A percentile compares a stretch with the other conserved stretches of the same genome.
Conservation (phyloP, 2,113 vertebrate species). For the Archocentrus centrarchus region DNA sequence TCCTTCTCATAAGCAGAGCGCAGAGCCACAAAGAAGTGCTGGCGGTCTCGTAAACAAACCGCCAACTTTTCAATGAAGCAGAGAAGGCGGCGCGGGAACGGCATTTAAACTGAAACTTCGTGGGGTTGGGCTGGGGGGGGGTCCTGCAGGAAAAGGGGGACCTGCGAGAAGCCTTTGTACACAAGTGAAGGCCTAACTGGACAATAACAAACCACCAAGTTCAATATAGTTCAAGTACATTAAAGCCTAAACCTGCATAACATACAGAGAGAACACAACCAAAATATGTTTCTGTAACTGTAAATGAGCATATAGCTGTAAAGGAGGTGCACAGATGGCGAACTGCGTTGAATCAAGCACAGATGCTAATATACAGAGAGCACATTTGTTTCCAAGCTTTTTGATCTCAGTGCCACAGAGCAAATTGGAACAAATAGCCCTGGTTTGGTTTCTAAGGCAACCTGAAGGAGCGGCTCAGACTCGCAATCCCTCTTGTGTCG, state of each 20-base stretch:
- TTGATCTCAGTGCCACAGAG: conserved; percentile 62
- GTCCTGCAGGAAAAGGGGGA: neutral
- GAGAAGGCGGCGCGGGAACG: conserved; percentile 55
- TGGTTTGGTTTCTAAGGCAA: conserved; percentile 78
- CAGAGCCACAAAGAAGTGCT: conserved; percentile 65
- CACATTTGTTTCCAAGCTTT: conserved; percentile 47
- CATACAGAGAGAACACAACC: neutral
- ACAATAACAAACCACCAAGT: conserved; percentile 46
- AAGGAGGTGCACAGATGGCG: conserved; percentile 17
- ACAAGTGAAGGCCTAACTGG: neutral
- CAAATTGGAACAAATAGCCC: conserved; percentile 76
- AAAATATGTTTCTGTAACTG: neutral
- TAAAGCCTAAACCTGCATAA: neutral
- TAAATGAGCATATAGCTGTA: conserved; percentile 34
- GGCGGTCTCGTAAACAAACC: conserved; percentile 77
- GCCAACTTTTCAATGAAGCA: conserved; percentile 72
- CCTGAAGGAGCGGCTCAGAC: conserved; percentile 57
- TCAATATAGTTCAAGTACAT: conserved; percentile 34
- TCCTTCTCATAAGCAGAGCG: conserved; percentile 56
- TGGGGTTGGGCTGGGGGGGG: neutral
- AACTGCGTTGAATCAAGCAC: conserved; percentile 41
- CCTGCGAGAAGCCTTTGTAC: conserved; percentile 33
- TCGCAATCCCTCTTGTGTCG: conserved; percentile 38
- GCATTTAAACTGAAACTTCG: conserved; percentile 52
- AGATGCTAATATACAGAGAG: conserved; percentile 56